These are phyloP conservation scores for Pectinophora gossypiella DNA, from an alignment of 1,140 invertebrate species.

Conservation along the genomic window DNA sequence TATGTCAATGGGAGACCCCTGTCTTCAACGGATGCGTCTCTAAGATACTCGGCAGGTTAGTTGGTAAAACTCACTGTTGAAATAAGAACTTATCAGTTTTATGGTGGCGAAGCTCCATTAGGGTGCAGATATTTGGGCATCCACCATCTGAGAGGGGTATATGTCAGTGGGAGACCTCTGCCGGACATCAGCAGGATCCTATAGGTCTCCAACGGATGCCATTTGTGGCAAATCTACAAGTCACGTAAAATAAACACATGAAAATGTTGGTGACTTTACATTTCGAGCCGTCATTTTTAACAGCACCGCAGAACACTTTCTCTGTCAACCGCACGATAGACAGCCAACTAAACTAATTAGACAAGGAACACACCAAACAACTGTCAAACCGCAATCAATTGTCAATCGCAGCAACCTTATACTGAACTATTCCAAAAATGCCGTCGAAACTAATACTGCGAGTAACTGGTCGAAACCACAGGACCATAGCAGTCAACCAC, in stretches of 20 bases:
- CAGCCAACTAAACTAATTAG: not conserved
- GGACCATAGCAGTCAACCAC: not conserved
- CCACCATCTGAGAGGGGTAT: too few relatives aligned
- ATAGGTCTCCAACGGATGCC: constrained; percentile 94
- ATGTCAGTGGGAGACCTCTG: too few relatives aligned
- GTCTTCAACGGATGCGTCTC: not conserved
- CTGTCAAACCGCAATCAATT: constrained; percentile 9
- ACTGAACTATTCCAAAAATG: constrained; percentile 60
- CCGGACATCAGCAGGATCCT: constrained; percentile 96
- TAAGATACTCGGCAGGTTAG: constrained; percentile 33
- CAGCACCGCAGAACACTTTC: too few relatives aligned
- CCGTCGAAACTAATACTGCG: constrained; percentile 35
- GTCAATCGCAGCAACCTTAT: constrained; percentile 24
- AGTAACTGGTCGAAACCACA: constrained; percentile 51
- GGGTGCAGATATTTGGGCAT: too few relatives aligned
- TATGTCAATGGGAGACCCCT: too few relatives aligned
- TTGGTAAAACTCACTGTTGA: not conserved
- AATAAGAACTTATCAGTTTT: too few relatives aligned
- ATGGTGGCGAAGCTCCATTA: too few relatives aligned
- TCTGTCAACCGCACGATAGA: not conserved
- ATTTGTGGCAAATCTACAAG: too few relatives aligned
- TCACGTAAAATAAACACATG: too few relatives aligned
- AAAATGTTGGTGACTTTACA: too few relatives aligned
- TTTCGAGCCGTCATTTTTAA: too few relatives aligned
- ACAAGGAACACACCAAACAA: not conserved